Base-by-base conservation (phyloP, 1,140 invertebrate species). In the Hydropsyche tenuis region DNA sequence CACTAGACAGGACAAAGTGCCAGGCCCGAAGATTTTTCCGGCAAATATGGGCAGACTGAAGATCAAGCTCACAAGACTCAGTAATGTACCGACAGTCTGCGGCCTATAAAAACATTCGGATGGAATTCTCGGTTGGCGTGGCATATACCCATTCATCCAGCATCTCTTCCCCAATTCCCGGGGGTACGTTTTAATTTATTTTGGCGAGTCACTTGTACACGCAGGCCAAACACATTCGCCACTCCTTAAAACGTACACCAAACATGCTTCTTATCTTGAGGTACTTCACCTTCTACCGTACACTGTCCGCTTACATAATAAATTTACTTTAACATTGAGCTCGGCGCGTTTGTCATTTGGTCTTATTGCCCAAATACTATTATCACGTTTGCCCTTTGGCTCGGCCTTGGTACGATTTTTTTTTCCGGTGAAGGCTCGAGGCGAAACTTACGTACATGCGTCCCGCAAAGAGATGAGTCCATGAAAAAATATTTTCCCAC, bases 51-150 rank as follows among this genome's bases (percentile, higher is more conserved):
- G 23, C 16, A 9, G 70, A 20, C 25, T 18, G 23, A 23, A 18
- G 25, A 51, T 20, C 60, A 12, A 37, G 12, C 14, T 45, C 43
- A 22, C 37, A 25, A 45, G 42, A 7, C 12, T 20, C 25, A 23
- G 12, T 63, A 45, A 43, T 46, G 60, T 23, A 43, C 71, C 60
- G 56, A 23, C 56, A 51, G 60, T 64, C 43, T 65, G 71, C 43
- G 60, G 71, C 71, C 71, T 65, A 51, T 73, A 65, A 73, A 73
- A 73, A 73, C 71, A 73, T 73, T 65, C 71, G 56, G 43, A 53
- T 25, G 65, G 64, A 62, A 73, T 69, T 66, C 65, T 23, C 18
- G 18, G 9, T 37, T 37, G n/a, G n/a, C 30, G 30, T 3, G 30
- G 3, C 30, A 37, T 37, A 4, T 37, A 37, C 30, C 9, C 30